A percentile compares a stretch with the other conserved stretches of the same genome.
These are phyloP conservation scores for Hybognathus amarus DNA, from an alignment of 2,797 vertebrate species.

Conservation along the genomic window DNA sequence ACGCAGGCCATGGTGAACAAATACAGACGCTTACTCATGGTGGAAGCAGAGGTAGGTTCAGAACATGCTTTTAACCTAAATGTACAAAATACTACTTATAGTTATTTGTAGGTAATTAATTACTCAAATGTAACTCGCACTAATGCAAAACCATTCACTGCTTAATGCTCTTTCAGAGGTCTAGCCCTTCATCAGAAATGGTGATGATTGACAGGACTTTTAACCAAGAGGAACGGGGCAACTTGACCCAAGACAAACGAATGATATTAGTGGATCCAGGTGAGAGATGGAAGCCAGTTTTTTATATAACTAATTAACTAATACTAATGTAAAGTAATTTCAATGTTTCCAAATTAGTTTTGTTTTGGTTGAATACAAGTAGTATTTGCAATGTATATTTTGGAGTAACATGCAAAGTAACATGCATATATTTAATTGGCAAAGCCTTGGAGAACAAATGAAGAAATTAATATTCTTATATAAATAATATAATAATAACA, in stretches of 20 bases:
- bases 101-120: background rate
- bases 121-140: background rate
- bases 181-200: constrained; percentile 95
- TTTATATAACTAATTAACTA: no score
- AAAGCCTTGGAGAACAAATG: background rate
- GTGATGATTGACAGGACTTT: constrained; percentile 99
- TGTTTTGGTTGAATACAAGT: background rate
- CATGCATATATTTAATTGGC: background rate
- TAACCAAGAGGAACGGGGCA: constrained; percentile 94
- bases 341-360: background rate
- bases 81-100: background rate
- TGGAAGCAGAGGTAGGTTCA: constrained; percentile 90
- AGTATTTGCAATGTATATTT: background rate
- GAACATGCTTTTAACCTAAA: constrained; percentile 18
- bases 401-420: background rate
- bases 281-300: constrained; percentile 65
- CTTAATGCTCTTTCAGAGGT: constrained; percentile 76
- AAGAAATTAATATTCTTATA: background rate
- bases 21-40: constrained; percentile 92
- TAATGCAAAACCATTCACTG: background rate
- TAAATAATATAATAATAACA: background rate
- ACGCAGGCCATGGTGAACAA: constrained; percentile 98
- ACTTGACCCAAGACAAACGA: constrained; percentile 93
- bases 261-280: constrained; percentile 93
- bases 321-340: background rate